phyloP scores from a whole-genome alignment of 2,113 vertebrate species.

The Piprites chloris region DNA sequence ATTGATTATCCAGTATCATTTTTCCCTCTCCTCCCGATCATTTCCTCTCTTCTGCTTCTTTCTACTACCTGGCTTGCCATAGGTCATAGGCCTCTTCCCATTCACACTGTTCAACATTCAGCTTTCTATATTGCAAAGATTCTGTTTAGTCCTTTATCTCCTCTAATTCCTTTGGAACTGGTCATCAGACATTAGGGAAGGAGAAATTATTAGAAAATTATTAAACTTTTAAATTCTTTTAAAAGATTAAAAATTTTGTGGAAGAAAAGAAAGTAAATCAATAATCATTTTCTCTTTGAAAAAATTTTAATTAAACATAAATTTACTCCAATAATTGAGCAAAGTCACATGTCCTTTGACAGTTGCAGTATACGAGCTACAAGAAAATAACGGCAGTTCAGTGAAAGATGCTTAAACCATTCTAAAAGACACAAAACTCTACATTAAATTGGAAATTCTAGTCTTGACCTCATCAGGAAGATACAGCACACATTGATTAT shows the following conservation, averaged over 20 bases:
- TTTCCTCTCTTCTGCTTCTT: neutral
- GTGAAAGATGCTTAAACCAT: neutral
- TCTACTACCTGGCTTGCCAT: neutral
- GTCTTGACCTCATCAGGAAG: constrained; percentile 24
- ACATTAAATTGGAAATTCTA: constrained; percentile 25
- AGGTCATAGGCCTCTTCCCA: neutral
- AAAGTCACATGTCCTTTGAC: neutral
- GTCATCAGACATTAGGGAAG: neutral
- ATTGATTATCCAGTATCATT: neutral
- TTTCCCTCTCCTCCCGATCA: neutral
- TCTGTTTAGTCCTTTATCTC: neutral
- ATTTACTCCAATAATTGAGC: neutral
- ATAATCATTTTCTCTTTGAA: neutral
- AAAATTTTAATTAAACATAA: neutral
- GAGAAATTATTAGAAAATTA: neutral
- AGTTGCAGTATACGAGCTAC: neutral
- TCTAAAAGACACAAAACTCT: neutral
- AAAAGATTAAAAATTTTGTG: neutral
- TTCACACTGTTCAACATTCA: neutral
- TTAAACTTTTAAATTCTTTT: neutral
- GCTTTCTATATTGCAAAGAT: neutral
- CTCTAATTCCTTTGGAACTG: neutral
- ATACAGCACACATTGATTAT: neutral
- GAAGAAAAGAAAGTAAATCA: neutral
- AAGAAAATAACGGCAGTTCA: neutral